Evolutionary conservation across 2,797 vertebrate species (phyloP), one percentile per base, ranked within the genome.

Genomic region (Clarias laeviceps): DNA sequence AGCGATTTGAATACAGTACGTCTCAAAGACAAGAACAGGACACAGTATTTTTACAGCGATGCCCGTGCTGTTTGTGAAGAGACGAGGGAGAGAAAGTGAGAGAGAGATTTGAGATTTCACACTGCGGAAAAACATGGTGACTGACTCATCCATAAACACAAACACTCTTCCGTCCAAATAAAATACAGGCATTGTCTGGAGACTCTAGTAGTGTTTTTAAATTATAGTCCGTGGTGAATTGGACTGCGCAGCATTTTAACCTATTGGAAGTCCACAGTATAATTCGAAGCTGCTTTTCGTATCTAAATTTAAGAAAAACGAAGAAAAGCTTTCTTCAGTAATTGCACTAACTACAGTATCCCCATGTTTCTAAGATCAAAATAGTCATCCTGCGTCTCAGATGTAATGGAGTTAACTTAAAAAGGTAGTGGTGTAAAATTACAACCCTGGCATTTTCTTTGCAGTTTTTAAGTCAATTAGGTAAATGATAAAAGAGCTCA

Each of bases 131-230:
- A 78, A 29, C 85, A 64, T 6, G 66, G 29, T 20, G 59, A 66
- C 79, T 82, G 82, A 73, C 82, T 83, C 85, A 83, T 34, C 27
- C 64, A 27, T 65, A 66, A 84, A 77, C 84, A 64, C 65, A 62
- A 82, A 73, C 82, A 40, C 66, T 65, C 76, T 80, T 6, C 78
- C 9, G n/a, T 80, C 78, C 78, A 80, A 80, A 66, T 18, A 27
- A 56, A 77, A 66, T 37, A 15, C 8, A 17, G 24, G n/a, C 72
- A 76, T 84, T 76, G 74, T 59, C 50, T 79, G 64, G 61, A 84
- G 83, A 29, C 66, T 24, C 4, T 34, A 11, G 18, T 65, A 34
- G 72, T 83, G 45, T 56, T 78, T 70, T 82, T 50, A 59, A 66
- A 84, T 76, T 32, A 45, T 32, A n/a, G 57, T 74, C 68, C 37